A percentile compares a stretch with the other conserved stretches of the same genome.
Evolutionary conservation across 2,888 invertebrate genomes (phyloP).

Genomic region (Laothoe populi): DNA sequence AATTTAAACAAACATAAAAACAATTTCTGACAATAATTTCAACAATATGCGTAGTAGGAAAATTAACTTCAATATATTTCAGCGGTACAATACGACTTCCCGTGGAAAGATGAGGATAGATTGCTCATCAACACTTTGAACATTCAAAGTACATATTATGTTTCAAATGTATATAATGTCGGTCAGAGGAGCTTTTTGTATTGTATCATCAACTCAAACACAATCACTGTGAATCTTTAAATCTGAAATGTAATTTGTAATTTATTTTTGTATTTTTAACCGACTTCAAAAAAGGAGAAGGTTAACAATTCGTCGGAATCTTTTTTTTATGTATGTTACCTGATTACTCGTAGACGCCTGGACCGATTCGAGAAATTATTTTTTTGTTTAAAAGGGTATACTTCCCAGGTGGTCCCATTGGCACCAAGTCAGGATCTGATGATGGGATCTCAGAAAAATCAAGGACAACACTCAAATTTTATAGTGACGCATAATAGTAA

Average conservation of each 20-base stretch:
- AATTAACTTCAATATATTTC: not conserved
- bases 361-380: too few relatives aligned
- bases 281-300: too few relatives aligned
- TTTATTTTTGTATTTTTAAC: not conserved
- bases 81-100: not conserved
- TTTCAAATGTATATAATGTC: not conserved
- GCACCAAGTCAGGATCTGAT: too few relatives aligned
- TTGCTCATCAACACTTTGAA: slow-evolving; percentile 17
- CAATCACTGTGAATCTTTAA: not conserved
- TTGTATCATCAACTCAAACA: not conserved
- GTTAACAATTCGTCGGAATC: too few relatives aligned
- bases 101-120: slow-evolving; percentile 1
- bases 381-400: too few relatives aligned
- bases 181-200: not conserved
- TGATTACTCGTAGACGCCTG: too few relatives aligned
- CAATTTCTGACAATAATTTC: not conserved
- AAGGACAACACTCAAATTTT: too few relatives aligned
- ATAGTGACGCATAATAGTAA: too few relatives aligned
- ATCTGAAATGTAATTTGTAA: not conserved
- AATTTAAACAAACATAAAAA: not conserved
- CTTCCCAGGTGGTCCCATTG: too few relatives aligned
- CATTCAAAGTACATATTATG: not conserved
- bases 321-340: too few relatives aligned
- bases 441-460: too few relatives aligned
- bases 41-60: not conserved